Evolutionary conservation across 1,140 invertebrate genomes (phyloP).

Genomic region (Drosophila pseudoananassae): DNA sequence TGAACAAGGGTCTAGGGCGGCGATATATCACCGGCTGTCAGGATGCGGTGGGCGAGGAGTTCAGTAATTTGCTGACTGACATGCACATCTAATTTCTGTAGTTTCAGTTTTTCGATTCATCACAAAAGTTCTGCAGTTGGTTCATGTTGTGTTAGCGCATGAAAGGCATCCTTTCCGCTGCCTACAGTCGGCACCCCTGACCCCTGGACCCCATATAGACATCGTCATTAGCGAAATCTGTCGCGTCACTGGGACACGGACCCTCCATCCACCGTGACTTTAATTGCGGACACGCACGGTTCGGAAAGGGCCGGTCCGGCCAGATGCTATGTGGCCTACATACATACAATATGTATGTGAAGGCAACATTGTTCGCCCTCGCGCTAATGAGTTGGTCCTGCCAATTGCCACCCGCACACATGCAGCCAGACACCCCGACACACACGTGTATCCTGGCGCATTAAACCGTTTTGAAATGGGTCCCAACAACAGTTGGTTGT

Average conservation of each 20-base stretch:
- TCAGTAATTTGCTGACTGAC: slow-evolving; percentile 29
- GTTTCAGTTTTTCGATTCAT: slow-evolving; percentile 39
- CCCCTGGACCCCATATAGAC: background rate
- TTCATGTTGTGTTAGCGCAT: slow-evolving; percentile 9
- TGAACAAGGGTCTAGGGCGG: slow-evolving; percentile 17
- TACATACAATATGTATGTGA: background rate
- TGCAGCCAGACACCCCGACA: background rate
- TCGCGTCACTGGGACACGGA: slow-evolving; percentile 40
- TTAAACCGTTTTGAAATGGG: slow-evolving; percentile 25
- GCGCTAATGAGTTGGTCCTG: slow-evolving; percentile 52
- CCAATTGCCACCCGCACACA: slow-evolving; percentile 30
- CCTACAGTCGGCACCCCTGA: background rate
- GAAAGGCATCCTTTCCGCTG: slow-evolving; percentile 16
- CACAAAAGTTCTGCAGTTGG: slow-evolving; percentile 24
- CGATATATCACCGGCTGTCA: slow-evolving; percentile 41
- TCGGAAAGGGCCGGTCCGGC: slow-evolving; percentile 35
- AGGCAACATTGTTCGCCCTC: slow-evolving; percentile 32
- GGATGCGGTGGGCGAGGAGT: slow-evolving; percentile 13
- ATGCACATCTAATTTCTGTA: slow-evolving; percentile 37
- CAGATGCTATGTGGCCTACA: slow-evolving; percentile 35
- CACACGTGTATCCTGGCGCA: slow-evolving; percentile 23
- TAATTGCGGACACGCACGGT: slow-evolving; percentile 53
- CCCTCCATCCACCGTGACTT: slow-evolving; percentile 17
- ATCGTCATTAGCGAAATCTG: slow-evolving; percentile 56
- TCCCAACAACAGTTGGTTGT: slow-evolving; percentile 41